Base-by-base conservation (phyloP, 2,113 vertebrate genomes). In the Megaptera novaeangliae region DNA sequence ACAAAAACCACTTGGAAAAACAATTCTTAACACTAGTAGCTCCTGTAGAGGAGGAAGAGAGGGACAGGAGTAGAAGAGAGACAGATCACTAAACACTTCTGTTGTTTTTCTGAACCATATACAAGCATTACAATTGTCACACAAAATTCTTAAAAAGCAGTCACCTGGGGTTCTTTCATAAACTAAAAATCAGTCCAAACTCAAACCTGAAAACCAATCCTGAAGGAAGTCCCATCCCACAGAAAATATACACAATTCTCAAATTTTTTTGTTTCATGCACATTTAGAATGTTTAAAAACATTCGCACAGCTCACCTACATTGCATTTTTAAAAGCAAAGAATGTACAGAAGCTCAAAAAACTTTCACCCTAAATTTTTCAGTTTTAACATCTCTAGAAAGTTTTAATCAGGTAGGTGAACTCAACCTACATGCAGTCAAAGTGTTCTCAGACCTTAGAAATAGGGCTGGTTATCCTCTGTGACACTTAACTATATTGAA, bases 91-190 rank as follows among this genome's bases (percentile, higher is more conserved):
- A 15, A 96, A 89, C 87, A 96, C 49, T 92, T 91, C 52, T 63
- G 46, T 36, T 74, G 46, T 52, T 77, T 84, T 84, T 82, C 52
- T 75, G 61, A 93, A 97, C n/a, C 94, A 95, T 75, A 61, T 94
- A 96, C 90, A 96, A 81, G 72, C 78, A 96, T 97, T 94, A 82
- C 36, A 95, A 89, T 31, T 94, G 14, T 55, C 91, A 94, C 59
- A 97, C 69, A 95, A 91, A 36, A 84, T 52, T 88, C n/a, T 59
- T 52, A 82, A 77, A 74, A 83, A 85, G 55, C 12, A 91, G 86
- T 87, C 64, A 89, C 31, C 59, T 64, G 31, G 74, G 57, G 49
- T 95, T 91, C 94, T 97, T 96, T 93, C 59, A 92, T 72, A 84
- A 97, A 95, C 57, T 86, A 64, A 92, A 96, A 80, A 80, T 55